phyloP scores from a whole-genome alignment of 2,888 invertebrate genomes.

The Clitarchus hookeri region DNA sequence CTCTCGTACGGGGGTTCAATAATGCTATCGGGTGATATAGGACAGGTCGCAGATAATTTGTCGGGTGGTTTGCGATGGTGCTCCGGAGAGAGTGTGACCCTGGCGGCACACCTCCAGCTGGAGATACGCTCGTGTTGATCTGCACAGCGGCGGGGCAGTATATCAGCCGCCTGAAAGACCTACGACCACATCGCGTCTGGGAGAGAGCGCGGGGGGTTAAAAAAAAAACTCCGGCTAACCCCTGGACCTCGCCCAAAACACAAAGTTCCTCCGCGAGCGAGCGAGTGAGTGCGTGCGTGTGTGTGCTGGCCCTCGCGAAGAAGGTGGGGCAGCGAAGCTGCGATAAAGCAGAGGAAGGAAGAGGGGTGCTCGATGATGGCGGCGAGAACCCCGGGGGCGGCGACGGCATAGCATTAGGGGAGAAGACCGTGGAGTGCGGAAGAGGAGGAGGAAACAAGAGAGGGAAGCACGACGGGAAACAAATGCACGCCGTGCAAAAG shows the following conservation, averaged over 20 bases:
- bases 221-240: background rate
- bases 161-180: constrained; percentile 14
- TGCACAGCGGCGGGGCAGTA: background rate
- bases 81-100: background rate
- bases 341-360: background rate
- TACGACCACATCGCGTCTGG: background rate
- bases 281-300: too few relatives aligned
- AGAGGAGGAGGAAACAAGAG: background rate
- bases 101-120: background rate
- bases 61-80: background rate
- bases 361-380: background rate
- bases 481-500: background rate
- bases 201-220: background rate
- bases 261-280: background rate
- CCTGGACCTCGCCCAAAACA: background rate
- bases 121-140: background rate
- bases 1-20: too few relatives aligned
- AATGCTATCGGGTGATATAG: too few relatives aligned
- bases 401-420: background rate
- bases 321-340: too few relatives aligned
- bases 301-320: too few relatives aligned
- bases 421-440: background rate
- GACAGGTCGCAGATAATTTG: too few relatives aligned
- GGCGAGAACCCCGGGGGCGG: background rate
- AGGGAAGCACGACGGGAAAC: background rate